Conservation (phyloP, 2,888 invertebrate genomes). For the Lysandra coridon region DNA sequence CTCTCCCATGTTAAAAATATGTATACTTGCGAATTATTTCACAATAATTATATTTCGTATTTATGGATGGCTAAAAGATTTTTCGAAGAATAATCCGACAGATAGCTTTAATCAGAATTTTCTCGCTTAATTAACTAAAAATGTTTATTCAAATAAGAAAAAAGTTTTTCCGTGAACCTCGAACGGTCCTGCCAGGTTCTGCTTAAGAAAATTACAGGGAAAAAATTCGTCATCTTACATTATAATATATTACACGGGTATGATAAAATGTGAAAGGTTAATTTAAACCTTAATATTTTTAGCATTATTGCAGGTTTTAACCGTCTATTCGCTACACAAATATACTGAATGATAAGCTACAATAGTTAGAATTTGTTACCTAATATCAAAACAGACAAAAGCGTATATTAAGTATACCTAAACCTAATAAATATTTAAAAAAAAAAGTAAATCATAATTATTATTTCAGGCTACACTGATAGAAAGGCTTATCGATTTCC, state of each 20-base stretch:
- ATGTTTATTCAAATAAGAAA: neutral
- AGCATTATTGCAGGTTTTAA: neutral
- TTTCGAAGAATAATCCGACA: neutral
- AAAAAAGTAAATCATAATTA: neutral
- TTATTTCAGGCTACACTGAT: neutral
- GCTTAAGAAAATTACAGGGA: neutral
- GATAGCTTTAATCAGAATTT: constrained; percentile 1
- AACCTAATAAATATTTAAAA: too few species aligned
- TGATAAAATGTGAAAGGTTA: neutral
- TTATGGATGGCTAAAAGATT: neutral
- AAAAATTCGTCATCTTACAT: neutral
- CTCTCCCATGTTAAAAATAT: too few species aligned
- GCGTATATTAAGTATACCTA: too few species aligned
- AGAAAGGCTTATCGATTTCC: neutral
- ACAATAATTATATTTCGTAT: too few species aligned
- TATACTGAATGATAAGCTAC: neutral
- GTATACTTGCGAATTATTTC: too few species aligned
- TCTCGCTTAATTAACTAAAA: neutral
- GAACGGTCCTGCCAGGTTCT: neutral
- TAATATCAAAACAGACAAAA: neutral
- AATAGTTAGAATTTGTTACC: neutral
- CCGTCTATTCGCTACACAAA: neutral
- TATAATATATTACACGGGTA: neutral
- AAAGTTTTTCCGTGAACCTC: neutral
- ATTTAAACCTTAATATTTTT: neutral